Percentiles rank a stretch among this genome's conserved stretches.
Conservation (phyloP, 2,888 invertebrate species). For the Acleris laterana region DNA sequence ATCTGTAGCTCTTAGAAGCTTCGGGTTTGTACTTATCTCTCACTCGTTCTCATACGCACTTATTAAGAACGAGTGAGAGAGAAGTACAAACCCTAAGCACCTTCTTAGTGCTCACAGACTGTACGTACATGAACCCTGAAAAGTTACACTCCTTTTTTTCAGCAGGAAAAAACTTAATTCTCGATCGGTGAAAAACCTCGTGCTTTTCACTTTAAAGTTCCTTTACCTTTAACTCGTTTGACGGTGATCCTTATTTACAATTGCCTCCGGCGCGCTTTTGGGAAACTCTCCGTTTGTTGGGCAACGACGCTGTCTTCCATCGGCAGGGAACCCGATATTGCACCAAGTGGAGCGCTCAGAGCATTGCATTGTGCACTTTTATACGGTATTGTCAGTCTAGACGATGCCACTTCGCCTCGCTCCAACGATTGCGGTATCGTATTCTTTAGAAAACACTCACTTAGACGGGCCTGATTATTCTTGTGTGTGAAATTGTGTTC, state of each 20-base stretch:
- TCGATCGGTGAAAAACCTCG: no score
- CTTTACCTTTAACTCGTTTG: conserved; percentile 9
- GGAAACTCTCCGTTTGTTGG: conserved; percentile 49
- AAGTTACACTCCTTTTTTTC: no score
- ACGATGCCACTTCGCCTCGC: conserved; percentile 56
- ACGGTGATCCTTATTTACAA: conserved; percentile 17
- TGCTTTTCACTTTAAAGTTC: not conserved
- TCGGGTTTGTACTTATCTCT: no score
- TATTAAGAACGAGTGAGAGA: no score
- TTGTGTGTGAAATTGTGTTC: conserved; percentile 10
- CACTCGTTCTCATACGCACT: no score
- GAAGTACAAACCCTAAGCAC: no score
- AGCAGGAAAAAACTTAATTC: no score
- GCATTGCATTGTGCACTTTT: conserved; percentile 64
- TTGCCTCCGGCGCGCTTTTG: conserved; percentile 35
- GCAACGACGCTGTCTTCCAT: conserved; percentile 40
- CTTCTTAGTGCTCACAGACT: no score
- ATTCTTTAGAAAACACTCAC: conserved; percentile 48
- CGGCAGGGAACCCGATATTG: conserved; percentile 67
- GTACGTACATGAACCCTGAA: no score
- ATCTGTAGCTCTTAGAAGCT: no score
- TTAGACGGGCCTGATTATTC: conserved; percentile 21
- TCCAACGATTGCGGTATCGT: conserved; percentile 57
- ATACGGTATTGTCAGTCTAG: conserved; percentile 64
- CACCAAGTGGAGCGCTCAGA: conserved; percentile 61